Evolutionary conservation across 2,888 invertebrate species (phyloP).

Genomic region (Heliconius erato): DNA sequence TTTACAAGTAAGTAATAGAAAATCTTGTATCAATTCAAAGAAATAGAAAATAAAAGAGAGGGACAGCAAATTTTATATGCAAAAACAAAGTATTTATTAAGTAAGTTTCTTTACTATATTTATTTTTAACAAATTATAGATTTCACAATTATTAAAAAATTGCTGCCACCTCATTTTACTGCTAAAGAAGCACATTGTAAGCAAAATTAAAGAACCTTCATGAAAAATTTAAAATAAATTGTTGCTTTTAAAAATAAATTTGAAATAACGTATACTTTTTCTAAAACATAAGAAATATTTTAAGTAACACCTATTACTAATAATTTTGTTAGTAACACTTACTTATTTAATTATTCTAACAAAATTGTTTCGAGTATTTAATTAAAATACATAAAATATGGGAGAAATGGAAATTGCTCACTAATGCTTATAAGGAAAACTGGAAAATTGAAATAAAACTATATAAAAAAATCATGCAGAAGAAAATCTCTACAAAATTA

Average conservation of each 20-base stretch:
- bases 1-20: constrained; percentile 30
- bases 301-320: background rate
- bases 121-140: background rate
- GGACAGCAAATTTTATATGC: constrained; percentile 39
- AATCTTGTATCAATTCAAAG: constrained; percentile 41
- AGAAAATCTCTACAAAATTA: background rate
- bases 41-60: constrained; percentile 38
- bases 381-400: background rate
- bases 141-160: background rate
- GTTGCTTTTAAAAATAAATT: constrained; percentile 31
- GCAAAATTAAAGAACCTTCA: constrained; percentile 30
- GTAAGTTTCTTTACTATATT: background rate
- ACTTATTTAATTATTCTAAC: background rate
- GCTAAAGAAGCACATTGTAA: constrained; percentile 35
- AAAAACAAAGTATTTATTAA: background rate
- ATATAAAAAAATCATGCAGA: background rate
- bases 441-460: background rate
- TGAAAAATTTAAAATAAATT: constrained; percentile 25
- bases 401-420: background rate
- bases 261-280: constrained; percentile 52
- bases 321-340: background rate
- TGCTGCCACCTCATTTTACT: constrained; percentile 39
- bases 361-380: background rate
- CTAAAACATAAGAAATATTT: background rate
- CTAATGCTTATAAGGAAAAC: background rate